Evolutionary conservation across 2,113 vertebrate species (phyloP), one percentile per base, ranked within the genome.

Genomic region (Sander lucioperca): DNA sequence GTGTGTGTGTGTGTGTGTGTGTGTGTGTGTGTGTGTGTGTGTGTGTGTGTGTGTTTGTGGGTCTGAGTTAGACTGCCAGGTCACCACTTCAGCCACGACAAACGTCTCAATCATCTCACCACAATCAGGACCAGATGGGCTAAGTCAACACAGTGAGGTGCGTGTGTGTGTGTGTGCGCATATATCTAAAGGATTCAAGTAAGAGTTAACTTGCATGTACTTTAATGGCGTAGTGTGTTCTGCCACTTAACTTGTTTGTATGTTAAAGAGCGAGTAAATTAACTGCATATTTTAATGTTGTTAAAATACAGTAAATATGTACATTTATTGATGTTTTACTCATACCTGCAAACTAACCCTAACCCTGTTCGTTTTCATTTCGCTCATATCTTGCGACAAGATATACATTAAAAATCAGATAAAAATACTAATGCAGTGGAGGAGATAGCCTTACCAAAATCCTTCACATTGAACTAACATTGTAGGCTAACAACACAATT

Each of bases 71-170:
- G 58, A 50, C 45, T 76, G 71, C 51, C 14, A 16, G 84, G 88
- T 91, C 87, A 70, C 48, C 16, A 15, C 76, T 84, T 53, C 75
- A 86, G 76, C 86, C 62, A 77, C 67, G 71, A 91, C 88, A 91
- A 92, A 91, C 88, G 84, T 92, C 92, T 90, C 91, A 83, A 89
- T 89, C 87, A 86, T 90, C 86, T 84, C 74, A 57, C 56, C 72
- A 73, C 83, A 93, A 94, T 90, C 87, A 87, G 74, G 73, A 91
- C 88, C 92, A 94, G 90, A 93, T 93, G 93, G 89, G 45, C 79
- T 89, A 71, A 89, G 57, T 84, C 92, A 85, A 92, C 82, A 86
- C 15, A 25, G 43, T 0, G 43, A 16, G 72, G 33, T 51, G 66
- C 72, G 16, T 64, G 47, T 58, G n/a, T n/a, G 67, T 33, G 21